Evolutionary conservation across 2,888 invertebrate species (phyloP), one percentile per base, ranked within the genome.

Genomic region (Andricus quercusramuli): DNA sequence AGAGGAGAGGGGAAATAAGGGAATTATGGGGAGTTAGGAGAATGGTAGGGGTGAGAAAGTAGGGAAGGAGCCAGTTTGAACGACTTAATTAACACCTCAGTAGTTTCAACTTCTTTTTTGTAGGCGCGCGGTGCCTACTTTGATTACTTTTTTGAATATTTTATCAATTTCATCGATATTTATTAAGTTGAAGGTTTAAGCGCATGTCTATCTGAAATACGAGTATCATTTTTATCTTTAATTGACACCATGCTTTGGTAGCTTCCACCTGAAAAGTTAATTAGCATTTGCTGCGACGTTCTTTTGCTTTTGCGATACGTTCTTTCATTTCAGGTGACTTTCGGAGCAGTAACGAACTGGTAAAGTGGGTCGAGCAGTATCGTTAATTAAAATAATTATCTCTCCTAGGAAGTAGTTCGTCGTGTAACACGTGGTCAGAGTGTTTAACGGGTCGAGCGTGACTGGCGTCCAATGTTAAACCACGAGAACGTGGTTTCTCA

Each of bases 361-460:
- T 56, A 74, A 74, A 74, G 51, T 74, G 56, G 74, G 74, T 74
- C 74, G 74, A 74, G 74, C 47, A 32, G 74, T 74, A 77, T 83
- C 79, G 81, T 83, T 79, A 83, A 81, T 81, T 81, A 80, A 80
- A 81, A 81, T 83, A 79, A 83, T 78, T 76, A 68, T 67, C 44
- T 64, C 15, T 68, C 20, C 68, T 78, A 68, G 78, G 78, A 78
- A 66, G 78, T 51, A 79, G 80, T 81, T 83, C 56, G 79, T 77
- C 74, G 77, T 68, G 56, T 59, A 80, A 81, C 83, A 81, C 80
- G 80, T 81, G 79, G 80, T 64, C 25, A 51, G 80, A 79, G 64
- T 80, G 78, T 81, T 79, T 68, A 83, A 83, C 77, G 74, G 78
- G 59, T 74, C 20, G 74, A 80, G 78, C 79, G 80, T 83, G 80